Conservation (phyloP, 2,797 vertebrate species). For the Champsocephalus gunnari region DNA sequence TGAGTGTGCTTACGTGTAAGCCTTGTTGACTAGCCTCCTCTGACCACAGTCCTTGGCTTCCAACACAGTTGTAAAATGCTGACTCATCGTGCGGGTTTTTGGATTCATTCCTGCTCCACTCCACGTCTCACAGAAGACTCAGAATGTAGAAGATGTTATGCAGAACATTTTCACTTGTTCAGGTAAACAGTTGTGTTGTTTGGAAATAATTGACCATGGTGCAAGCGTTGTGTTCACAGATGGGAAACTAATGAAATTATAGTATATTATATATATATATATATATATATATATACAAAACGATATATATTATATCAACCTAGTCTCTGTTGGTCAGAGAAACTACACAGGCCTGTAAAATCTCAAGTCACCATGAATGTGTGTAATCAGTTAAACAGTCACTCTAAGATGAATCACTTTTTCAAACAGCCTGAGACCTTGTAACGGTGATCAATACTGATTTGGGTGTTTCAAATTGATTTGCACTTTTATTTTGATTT, state of each 20-base stretch:
- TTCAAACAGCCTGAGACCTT: background rate
- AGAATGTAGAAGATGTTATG: background rate
- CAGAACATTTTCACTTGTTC: too few relatives aligned
- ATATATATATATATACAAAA: too few relatives aligned
- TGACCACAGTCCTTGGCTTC: too few relatives aligned
- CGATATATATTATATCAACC: background rate
- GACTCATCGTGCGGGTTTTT: too few relatives aligned
- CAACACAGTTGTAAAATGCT: too few relatives aligned
- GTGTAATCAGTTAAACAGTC: background rate
- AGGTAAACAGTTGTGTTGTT: background rate
- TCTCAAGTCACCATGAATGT: background rate
- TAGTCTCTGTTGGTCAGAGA: background rate
- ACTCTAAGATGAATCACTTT: background rate
- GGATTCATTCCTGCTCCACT: too few relatives aligned
- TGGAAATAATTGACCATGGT: background rate
- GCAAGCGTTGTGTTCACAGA: background rate
- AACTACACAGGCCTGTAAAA: background rate
- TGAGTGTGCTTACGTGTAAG: too few relatives aligned
- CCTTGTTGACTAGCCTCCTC: too few relatives aligned
- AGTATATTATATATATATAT: too few relatives aligned
- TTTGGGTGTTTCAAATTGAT: background rate
- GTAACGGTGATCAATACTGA: background rate
- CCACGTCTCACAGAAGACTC: background rate
- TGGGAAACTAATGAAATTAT: background rate
- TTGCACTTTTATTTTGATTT: too few relatives aligned